Conservation (phyloP, 2,113 vertebrate genomes). For the Cacatua alba region DNA sequence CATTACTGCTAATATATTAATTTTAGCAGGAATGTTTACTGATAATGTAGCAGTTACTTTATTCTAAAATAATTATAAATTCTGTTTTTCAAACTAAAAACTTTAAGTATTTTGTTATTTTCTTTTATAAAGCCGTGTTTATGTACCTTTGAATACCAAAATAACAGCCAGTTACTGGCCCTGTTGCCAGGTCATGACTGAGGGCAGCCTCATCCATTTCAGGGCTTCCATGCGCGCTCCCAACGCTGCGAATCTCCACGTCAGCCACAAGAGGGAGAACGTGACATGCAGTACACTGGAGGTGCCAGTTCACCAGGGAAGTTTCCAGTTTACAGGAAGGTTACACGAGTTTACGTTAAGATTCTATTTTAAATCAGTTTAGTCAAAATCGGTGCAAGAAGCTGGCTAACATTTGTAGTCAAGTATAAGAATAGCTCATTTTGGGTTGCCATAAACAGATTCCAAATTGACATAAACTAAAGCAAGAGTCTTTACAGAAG, state of each 20-base stretch:
- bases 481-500: background rate
- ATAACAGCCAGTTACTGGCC: accelerated
- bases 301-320: background rate
- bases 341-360: background rate
- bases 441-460: conserved; percentile 51
- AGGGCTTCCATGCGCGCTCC: background rate
- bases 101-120: background rate
- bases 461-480: conserved; percentile 24
- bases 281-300: background rate
- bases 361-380: background rate
- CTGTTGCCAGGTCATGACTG: background rate
- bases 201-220: background rate
- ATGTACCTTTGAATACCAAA: accelerated
- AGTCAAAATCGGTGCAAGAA: conserved; percentile 5
- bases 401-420: conserved; percentile 30
- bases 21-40: background rate
- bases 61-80: background rate
- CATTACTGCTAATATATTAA: background rate
- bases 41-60: background rate
- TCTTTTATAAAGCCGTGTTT: background rate
- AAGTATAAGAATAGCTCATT: background rate
- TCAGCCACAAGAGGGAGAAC: conserved; percentile 54
- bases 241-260: background rate
- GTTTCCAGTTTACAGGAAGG: background rate
- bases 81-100: background rate